phyloP scores from a whole-genome alignment of 2,888 invertebrate species.

The Fragum fragum region DNA sequence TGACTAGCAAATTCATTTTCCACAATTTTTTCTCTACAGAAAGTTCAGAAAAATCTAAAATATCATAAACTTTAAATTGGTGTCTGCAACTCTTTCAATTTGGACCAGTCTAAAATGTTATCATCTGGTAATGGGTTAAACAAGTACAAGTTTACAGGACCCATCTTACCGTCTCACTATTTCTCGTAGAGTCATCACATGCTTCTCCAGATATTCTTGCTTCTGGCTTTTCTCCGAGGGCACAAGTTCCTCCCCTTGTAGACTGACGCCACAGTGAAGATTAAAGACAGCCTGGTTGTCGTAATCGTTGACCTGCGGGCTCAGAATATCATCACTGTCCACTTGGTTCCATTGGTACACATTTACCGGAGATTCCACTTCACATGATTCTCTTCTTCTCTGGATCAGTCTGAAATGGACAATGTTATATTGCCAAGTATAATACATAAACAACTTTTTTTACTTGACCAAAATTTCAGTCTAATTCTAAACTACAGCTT shows the following conservation, averaged over 20 bases:
- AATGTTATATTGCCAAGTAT: no score
- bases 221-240: slow-evolving; percentile 28
- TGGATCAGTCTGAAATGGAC: slow-evolving; percentile 69
- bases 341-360: slow-evolving; percentile 79
- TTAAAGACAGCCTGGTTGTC: slow-evolving; percentile 68
- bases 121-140: no score
- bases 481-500: no score
- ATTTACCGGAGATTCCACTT: slow-evolving; percentile 59
- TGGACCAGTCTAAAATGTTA: no score
- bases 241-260: slow-evolving; percentile 31
- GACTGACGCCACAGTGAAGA: slow-evolving; percentile 68
- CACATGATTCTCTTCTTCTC: slow-evolving; percentile 72
- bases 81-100: no score
- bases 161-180: slow-evolving; percentile 68
- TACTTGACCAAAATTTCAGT: no score
- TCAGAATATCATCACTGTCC: slow-evolving; percentile 70
- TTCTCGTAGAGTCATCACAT: slow-evolving; percentile 63
- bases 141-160: no score
- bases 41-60: no score
- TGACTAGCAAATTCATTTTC: no score
- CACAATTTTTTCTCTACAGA: no score
- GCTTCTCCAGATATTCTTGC: slow-evolving; percentile 56
- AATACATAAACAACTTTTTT: no score
- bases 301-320: slow-evolving; percentile 60
- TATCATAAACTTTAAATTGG: no score